These are phyloP conservation scores for Hippocampus guttulatus DNA, from an alignment of 2,113 vertebrate genomes.

Conservation along the genomic window DNA sequence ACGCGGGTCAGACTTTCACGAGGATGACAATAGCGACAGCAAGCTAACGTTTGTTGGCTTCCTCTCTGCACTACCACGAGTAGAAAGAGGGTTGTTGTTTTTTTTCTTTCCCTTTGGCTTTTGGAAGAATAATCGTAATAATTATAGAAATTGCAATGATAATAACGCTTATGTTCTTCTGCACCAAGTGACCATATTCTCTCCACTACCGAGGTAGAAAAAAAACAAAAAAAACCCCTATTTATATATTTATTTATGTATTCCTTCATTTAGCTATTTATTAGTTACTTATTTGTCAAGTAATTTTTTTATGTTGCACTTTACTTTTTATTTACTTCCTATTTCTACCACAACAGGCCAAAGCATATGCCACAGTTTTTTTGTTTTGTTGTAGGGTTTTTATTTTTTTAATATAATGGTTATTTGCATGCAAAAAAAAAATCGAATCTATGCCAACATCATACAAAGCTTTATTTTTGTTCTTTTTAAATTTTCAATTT, in stretches of 20 bases:
- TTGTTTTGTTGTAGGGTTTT: slow-evolving; percentile 47
- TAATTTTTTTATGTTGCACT: slow-evolving; percentile 65
- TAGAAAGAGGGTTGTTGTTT: slow-evolving; percentile 55
- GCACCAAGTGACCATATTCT: slow-evolving; percentile 72
- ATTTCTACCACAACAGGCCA: slow-evolving; percentile 78
- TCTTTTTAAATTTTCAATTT: background rate
- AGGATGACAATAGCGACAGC: slow-evolving; percentile 45
- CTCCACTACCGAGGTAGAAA: slow-evolving; percentile 62
- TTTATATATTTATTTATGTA: slow-evolving; percentile 41
- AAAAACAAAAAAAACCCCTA: background rate
- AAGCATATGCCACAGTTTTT: slow-evolving; percentile 80
- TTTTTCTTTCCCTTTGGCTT: slow-evolving; percentile 54
- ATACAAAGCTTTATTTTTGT: slow-evolving; percentile 72
- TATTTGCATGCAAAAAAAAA: slow-evolving; percentile 76
- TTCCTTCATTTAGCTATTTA: slow-evolving; percentile 29
- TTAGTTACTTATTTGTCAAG: slow-evolving; percentile 46
- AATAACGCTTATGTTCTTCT: slow-evolving; percentile 67
- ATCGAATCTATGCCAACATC: slow-evolving; percentile 83
- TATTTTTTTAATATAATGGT: slow-evolving; percentile 48
- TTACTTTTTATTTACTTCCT: slow-evolving; percentile 63
- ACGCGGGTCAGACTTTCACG: slow-evolving; percentile 34
- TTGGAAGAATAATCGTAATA: slow-evolving; percentile 54
- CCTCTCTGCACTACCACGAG: slow-evolving; percentile 63
- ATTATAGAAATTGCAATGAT: slow-evolving; percentile 44
- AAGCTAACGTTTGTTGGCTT: slow-evolving; percentile 49